Base-by-base conservation (phyloP, 2,113 vertebrate species). In the Erythrocebus patas region DNA sequence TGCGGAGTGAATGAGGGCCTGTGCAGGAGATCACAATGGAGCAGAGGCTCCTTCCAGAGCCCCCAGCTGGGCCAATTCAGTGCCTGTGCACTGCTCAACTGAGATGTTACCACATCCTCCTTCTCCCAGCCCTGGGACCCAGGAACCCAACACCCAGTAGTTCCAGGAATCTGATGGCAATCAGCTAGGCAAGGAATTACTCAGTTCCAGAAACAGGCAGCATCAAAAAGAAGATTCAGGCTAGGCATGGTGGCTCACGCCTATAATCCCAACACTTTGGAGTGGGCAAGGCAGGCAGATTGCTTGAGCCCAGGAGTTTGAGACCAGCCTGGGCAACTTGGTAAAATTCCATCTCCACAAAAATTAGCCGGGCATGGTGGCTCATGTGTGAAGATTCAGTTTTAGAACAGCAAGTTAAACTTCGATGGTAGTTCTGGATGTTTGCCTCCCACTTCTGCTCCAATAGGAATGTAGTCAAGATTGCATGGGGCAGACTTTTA, bases 401-500 rank as follows among this genome's bases (percentile, higher is more conserved):
- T 23, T 52, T 45, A 45, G 12, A 4, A n/a, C 0, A 45, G 13
- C 8, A 43, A 35, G 27, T 38, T 52, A 82, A 70, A 20, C 23
- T 8, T 70, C 0, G 18, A 30, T 16, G 23, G 38, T 2, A 20
- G 27, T n/a, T 81, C 17, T 55, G 13, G 5, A 18, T 50, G 12
- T 12, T 79, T 45, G 23, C 45, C 38, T 57, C 43, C 5, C 0
- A 10, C 35, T 9, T 9, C 4, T 0, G 2, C 4, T 32, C 72
- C 16, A 23, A 25, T 5, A 40, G 27, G 16, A n/a, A 17, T 30
- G 17, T 50, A n/a, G 30, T 38, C 22, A 43, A 95, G 43, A 23
- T 38, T 50, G 17, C 22, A n/a, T 8, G 1, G 17, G 17, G 8
- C 23, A 5, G 8, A 48, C 38, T 66, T 55, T 18, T 40, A 72